phyloP scores from a whole-genome alignment of 2,113 vertebrate species.

The Syngnathus typhle region DNA sequence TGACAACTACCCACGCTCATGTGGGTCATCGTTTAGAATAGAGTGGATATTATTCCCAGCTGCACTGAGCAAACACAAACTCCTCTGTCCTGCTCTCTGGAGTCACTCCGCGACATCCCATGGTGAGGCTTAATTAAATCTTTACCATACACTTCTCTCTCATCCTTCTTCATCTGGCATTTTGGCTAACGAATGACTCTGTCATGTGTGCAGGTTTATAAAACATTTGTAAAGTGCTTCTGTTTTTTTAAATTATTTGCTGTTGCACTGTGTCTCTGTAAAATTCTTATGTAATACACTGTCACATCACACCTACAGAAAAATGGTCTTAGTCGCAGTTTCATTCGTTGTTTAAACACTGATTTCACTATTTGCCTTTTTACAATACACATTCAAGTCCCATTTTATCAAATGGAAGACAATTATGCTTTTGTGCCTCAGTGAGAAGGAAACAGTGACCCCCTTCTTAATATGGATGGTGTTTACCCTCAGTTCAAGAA shows the following conservation, averaged over 20 bases:
- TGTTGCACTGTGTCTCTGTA: slow-evolving; percentile 19
- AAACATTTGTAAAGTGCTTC: slow-evolving; percentile 20
- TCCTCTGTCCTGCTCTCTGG: slow-evolving; percentile 47
- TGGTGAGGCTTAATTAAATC: slow-evolving; percentile 64
- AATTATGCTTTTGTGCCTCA: slow-evolving; percentile 53
- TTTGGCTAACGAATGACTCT: slow-evolving; percentile 48
- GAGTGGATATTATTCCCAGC: slow-evolving; percentile 54
- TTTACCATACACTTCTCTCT: slow-evolving; percentile 49
- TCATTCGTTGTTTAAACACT: slow-evolving; percentile 23
- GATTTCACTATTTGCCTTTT: slow-evolving; percentile 32
- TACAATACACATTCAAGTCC: slow-evolving; percentile 27
- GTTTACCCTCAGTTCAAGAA: slow-evolving; percentile 30
- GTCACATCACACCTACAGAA: slow-evolving; percentile 11
- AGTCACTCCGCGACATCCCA: slow-evolving; percentile 54
- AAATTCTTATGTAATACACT: slow-evolving; percentile 39
- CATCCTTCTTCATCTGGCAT: slow-evolving; percentile 59
- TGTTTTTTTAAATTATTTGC: slow-evolving; percentile 31
- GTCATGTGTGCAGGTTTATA: slow-evolving; percentile 47
- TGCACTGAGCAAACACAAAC: slow-evolving; percentile 55
- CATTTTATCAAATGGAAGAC: slow-evolving; percentile 44
- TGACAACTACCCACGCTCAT: slow-evolving; percentile 20
- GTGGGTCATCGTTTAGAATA: slow-evolving; percentile 51
- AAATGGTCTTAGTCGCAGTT: slow-evolving; percentile 13
- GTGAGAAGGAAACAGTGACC: slow-evolving; percentile 52
- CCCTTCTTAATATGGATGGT: slow-evolving; percentile 55